Conservation (phyloP, 2,888 invertebrate genomes). For the Tillus elongatus region DNA sequence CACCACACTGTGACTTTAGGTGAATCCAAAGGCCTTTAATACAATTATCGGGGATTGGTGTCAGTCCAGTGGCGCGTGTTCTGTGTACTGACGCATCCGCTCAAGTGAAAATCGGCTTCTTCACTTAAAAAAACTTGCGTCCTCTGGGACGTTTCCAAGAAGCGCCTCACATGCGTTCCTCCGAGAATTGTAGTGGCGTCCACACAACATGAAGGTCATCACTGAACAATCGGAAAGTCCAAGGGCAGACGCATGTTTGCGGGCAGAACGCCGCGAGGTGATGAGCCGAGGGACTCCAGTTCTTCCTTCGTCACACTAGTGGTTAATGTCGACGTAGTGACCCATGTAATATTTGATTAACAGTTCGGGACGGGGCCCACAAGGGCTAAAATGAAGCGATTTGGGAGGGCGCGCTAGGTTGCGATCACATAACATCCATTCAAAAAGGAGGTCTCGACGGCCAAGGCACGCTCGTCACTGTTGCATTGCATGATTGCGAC, state of each 20-base stretch:
- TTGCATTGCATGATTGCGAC: not conserved
- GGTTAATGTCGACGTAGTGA: not conserved
- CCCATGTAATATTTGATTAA: not conserved
- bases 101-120: conserved; percentile 6
- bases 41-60: conserved; percentile 20
- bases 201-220: conserved; percentile 1
- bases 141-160: conserved; percentile 6
- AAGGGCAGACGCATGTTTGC: conserved; percentile 3
- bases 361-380: conserved; percentile 1
- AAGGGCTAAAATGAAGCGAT: not conserved
- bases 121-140: conserved; percentile 3
- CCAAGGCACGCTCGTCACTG: not conserved
- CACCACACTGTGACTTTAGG: conserved; percentile 23
- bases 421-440: no score
- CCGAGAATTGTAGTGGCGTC: not conserved
- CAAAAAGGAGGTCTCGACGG: no score
- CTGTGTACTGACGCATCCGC: conserved; percentile 6
- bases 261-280: not conserved
- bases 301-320: not conserved
- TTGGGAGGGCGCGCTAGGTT: no score
- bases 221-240: conserved; percentile 7
- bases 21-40: conserved; percentile 22
- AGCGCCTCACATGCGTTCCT: conserved; percentile 7
- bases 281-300: not conserved
- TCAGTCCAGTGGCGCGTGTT: conserved; percentile 15